These are phyloP conservation scores for Ptychodera flava DNA, from an alignment of 35 echinoderm and acorn worm genomes.

Conservation along the genomic window DNA sequence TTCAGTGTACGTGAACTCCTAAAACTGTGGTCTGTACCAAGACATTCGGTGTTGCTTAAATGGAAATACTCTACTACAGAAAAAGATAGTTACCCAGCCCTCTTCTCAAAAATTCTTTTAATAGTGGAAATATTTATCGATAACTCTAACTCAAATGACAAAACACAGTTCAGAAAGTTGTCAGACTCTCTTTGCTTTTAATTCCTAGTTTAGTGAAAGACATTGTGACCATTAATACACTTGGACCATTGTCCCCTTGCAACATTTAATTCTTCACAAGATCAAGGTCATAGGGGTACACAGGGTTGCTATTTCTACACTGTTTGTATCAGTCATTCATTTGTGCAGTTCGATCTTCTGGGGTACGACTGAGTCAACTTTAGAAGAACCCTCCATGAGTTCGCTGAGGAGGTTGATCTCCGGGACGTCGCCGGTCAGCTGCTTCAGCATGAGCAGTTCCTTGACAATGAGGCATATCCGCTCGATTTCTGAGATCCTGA, in stretches of 20 bases:
- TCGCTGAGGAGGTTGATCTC: background rate
- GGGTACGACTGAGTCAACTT: background rate
- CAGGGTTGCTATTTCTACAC: background rate
- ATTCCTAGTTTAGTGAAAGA: background rate
- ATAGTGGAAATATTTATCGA: no score
- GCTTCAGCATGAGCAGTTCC: slow-evolving; percentile 12
- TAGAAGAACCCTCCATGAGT: background rate
- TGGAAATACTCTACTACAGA: no score
- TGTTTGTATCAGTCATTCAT: no score
- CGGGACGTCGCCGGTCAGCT: background rate
- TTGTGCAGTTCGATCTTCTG: no score
- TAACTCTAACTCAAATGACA: no score
- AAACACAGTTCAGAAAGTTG: background rate
- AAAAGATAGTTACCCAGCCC: no score
- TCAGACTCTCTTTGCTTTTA: background rate
- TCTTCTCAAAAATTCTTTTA: no score
- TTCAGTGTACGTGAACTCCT: no score
- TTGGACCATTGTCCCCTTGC: background rate
- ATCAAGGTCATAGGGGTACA: background rate
- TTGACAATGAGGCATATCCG: slow-evolving; percentile 39
- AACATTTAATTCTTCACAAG: background rate
- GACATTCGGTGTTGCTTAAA: no score
- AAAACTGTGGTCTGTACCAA: no score
- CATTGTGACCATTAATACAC: background rate
- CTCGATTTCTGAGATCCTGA: slow-evolving; percentile 47